Percentiles rank a stretch among this genome's conserved stretches.
phyloP scores from a whole-genome alignment of 2,797 vertebrate genomes.

The Oreortyx pictus region DNA sequence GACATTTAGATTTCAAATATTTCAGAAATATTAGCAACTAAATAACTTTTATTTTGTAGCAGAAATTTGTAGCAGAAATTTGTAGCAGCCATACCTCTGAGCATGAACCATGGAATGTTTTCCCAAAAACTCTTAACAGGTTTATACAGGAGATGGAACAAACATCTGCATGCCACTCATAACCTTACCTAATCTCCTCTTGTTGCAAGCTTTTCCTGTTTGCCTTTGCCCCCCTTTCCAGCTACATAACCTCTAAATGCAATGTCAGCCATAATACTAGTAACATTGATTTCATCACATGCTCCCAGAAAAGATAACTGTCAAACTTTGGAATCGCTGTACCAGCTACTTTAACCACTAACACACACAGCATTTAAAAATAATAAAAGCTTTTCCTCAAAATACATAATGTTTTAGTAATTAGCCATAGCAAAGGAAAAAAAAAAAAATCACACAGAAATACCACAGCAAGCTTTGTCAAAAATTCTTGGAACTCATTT shows the following conservation, averaged over 20 bases:
- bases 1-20: background rate
- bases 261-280: background rate
- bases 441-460: background rate
- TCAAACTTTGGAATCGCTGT: background rate
- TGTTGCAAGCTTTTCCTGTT: rapidly evolving
- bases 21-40: background rate
- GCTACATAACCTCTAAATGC: background rate
- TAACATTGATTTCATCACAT: background rate
- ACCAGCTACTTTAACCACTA: background rate
- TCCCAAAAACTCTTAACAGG: background rate
- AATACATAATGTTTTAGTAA: background rate
- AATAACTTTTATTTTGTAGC: no score
- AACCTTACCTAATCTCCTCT: background rate
- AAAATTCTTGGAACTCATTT: background rate
- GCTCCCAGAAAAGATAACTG: background rate
- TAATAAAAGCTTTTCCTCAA: background rate
- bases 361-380: no score
- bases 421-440: background rate
- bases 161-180: background rate
- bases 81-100: background rate
- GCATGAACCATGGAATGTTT: background rate
- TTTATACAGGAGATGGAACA: background rate
- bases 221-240: background rate
- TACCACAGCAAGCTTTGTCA: background rate
- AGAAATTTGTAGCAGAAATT: background rate